A percentile compares a stretch with the other conserved stretches of the same genome.
Evolutionary conservation across 2,797 vertebrate species (phyloP).

Genomic region (Tokudaia tokunoshimensis): DNA sequence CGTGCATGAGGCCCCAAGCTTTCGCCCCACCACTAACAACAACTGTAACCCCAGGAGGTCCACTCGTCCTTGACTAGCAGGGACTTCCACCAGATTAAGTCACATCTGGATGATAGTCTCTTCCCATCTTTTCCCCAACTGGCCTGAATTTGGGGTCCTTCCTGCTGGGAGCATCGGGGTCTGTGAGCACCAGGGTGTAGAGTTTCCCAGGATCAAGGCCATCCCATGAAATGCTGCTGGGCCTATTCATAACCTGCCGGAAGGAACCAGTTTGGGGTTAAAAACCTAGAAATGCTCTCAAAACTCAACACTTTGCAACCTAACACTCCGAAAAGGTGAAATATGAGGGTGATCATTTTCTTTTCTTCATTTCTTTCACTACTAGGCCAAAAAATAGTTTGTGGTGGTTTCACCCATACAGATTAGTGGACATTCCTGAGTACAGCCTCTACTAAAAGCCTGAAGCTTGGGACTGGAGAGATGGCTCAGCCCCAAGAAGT

Average conservation of each 20-base stretch:
- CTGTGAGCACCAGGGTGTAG: slow-evolving; percentile 95
- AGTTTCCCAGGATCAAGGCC: slow-evolving; percentile 93
- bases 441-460: neutral
- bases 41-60: neutral
- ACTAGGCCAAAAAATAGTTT: neutral
- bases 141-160: slow-evolving; percentile 95
- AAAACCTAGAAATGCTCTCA: neutral
- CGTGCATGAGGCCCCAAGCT: neutral
- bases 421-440: neutral
- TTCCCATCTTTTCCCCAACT: neutral
- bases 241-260: slow-evolving; percentile 92
- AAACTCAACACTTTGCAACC: neutral
- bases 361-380: neutral
- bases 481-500: neutral
- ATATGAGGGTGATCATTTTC: neutral
- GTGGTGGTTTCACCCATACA: neutral
- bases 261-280: neutral
- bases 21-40: neutral
- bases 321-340: slow-evolving; percentile 1
- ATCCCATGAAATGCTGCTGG: slow-evolving; percentile 93
- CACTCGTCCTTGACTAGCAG: neutral
- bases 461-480: neutral
- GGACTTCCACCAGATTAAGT: neutral
- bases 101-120: rapidly evolving
- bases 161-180: slow-evolving; percentile 97